phyloP scores from a whole-genome alignment of 1,140 invertebrate genomes.

The Coelopa frigida region DNA sequence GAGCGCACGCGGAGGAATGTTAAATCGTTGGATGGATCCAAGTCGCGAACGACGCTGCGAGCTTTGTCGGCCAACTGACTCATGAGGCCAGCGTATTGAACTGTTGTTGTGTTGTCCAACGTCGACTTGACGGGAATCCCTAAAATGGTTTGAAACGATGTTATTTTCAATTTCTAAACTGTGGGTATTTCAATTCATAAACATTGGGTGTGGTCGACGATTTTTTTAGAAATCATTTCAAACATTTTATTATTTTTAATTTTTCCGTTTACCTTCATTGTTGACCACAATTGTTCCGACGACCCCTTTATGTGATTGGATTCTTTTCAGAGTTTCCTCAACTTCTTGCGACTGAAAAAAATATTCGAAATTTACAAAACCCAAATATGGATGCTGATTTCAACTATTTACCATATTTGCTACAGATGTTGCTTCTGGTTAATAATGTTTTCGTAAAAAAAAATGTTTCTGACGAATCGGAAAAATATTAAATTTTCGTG shows the following conservation, averaged over 20 bases:
- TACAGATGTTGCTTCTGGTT: no score
- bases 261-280: constrained; percentile 75
- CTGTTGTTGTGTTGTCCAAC: constrained; percentile 90
- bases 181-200: no score
- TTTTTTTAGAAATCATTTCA: background rate
- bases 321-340: constrained; percentile 95
- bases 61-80: constrained; percentile 89
- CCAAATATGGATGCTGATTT: background rate
- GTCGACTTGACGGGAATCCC: constrained; percentile 92
- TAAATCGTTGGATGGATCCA: constrained; percentile 95
- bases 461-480: no score
- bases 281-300: constrained; percentile 95
- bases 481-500: no score
- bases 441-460: no score
- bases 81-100: constrained; percentile 89
- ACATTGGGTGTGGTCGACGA: no score
- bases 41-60: constrained; percentile 84
- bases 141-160: constrained; percentile 38
- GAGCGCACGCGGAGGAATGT: constrained; percentile 91
- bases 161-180: background rate
- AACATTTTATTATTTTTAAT: no score
- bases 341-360: constrained; percentile 78
- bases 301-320: constrained; percentile 93
- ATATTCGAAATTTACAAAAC: background rate
- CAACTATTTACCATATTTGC: constrained; percentile 6